phyloP scores from a whole-genome alignment of 2,888 invertebrate species.

The Carabus problematicus region DNA sequence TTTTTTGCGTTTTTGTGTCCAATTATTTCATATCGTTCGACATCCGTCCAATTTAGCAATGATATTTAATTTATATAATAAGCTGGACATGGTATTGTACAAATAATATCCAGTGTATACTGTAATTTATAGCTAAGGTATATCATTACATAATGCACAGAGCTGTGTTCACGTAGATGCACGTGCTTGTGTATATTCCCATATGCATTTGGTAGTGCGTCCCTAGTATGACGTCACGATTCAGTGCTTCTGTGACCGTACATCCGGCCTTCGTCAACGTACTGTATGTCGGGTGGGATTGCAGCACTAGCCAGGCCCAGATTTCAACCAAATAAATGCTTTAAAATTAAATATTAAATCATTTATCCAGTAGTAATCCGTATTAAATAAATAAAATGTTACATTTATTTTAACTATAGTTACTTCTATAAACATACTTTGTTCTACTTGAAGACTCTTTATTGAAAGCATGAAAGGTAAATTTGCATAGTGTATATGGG shows the following conservation, averaged over 20 bases:
- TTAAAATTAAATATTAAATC: no score
- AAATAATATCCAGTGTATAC: no score
- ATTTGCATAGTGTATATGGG: neutral
- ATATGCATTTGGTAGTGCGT: neutral
- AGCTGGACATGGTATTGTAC: no score
- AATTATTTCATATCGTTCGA: neutral
- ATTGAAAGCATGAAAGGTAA: neutral
- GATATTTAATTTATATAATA: no score
- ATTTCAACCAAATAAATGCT: neutral
- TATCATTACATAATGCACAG: no score
- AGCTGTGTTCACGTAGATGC: neutral
- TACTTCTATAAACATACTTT: no score
- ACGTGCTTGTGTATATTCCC: neutral
- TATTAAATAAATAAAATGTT: no score
- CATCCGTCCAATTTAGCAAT: no score
- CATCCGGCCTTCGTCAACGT: slow-evolving; percentile 34
- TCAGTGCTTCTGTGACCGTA: slow-evolving; percentile 20
- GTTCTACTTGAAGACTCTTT: no score
- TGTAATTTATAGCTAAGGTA: no score
- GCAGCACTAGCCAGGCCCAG: slow-evolving; percentile 16
- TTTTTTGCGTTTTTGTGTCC: neutral
- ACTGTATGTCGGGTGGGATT: slow-evolving; percentile 31
- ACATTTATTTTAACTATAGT: no score
- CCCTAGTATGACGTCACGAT: slow-evolving; percentile 28
- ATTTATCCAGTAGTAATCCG: no score